Evolutionary conservation across 2,113 vertebrate species (phyloP).

Genomic region (Brachirus orientalis): DNA sequence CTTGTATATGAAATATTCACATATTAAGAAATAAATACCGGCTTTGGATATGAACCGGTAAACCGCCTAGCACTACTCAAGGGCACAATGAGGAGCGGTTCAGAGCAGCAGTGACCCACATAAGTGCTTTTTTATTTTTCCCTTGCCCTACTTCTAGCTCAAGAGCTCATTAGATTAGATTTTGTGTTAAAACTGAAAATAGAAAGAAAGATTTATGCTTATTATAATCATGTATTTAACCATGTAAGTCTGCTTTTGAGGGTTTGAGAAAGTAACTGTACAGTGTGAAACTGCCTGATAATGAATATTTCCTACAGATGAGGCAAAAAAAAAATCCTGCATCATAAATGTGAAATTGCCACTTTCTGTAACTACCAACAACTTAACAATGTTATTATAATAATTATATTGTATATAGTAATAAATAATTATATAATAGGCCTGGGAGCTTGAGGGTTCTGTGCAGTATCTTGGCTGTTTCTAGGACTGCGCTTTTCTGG

Average conservation of each 20-base stretch:
- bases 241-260: conserved; percentile 37
- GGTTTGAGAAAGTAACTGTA: conserved; percentile 17
- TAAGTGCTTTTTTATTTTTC: conserved; percentile 42
- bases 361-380: not conserved
- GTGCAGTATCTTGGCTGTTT: too few relatives aligned
- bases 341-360: not conserved
- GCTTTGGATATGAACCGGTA: too few relatives aligned
- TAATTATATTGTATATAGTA: too few relatives aligned
- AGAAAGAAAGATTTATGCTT: conserved; percentile 20
- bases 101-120: conserved; percentile 31
- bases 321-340: conserved; percentile 5
- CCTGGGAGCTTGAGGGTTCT: too few relatives aligned
- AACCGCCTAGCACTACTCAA: conserved; percentile 10
- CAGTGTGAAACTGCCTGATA: not conserved
- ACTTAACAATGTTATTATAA: too few relatives aligned
- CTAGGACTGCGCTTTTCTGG: too few relatives aligned
- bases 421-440: too few relatives aligned
- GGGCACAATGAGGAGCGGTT: conserved; percentile 26
- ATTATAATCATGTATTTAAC: conserved; percentile 46
- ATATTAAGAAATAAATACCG: too few relatives aligned
- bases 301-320: conserved; percentile 11
- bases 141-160: conserved; percentile 62
- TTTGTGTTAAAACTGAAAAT: conserved; percentile 42
- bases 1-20: conserved; percentile 1
- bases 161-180: conserved; percentile 70